A percentile compares a stretch with the other conserved stretches of the same genome.
phyloP scores from a whole-genome alignment of 1,140 invertebrate species.

The Scaptomyza graminum region DNA sequence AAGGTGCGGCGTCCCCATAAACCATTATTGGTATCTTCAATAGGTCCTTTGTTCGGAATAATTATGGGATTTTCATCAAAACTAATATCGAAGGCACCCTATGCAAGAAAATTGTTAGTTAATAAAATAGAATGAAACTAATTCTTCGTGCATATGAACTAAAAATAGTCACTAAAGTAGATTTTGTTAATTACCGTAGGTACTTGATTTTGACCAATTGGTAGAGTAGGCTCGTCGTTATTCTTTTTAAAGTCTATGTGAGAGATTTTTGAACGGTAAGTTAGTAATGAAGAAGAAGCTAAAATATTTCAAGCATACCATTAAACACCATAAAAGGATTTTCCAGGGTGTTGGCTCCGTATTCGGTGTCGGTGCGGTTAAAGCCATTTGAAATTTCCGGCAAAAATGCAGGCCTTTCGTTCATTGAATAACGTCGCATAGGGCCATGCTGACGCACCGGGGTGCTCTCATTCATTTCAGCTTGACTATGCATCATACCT shows the following conservation, averaged over 20 bases:
- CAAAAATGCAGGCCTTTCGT: slow-evolving; percentile 92
- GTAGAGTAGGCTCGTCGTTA: not conserved
- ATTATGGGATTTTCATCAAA: not conserved
- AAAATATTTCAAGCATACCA: slow-evolving; percentile 42
- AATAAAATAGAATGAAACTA: too few species aligned
- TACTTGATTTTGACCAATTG: not conserved
- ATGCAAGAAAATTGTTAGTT: not conserved
- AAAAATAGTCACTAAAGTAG: too few species aligned
- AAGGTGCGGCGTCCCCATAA: not conserved
- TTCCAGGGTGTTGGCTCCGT: slow-evolving; percentile 37
- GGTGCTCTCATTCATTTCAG: slow-evolving; percentile 88
- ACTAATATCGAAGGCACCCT: not conserved
- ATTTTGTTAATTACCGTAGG: too few species aligned
- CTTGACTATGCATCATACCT: slow-evolving; percentile 88
- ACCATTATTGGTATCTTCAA: not conserved
- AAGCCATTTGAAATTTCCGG: slow-evolving; percentile 84
- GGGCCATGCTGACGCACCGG: slow-evolving; percentile 92
- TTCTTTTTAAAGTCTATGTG: not conserved
- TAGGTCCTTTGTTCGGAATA: not conserved
- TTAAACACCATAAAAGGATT: slow-evolving; percentile 69
- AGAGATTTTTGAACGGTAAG: not conserved
- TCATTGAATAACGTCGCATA: slow-evolving; percentile 87
- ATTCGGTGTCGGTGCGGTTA: slow-evolving; percentile 57
- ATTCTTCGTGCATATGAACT: too few species aligned
- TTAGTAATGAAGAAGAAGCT: not conserved